Base-by-base conservation (phyloP, 2,113 vertebrate species). In the Catagonus wagneri region DNA sequence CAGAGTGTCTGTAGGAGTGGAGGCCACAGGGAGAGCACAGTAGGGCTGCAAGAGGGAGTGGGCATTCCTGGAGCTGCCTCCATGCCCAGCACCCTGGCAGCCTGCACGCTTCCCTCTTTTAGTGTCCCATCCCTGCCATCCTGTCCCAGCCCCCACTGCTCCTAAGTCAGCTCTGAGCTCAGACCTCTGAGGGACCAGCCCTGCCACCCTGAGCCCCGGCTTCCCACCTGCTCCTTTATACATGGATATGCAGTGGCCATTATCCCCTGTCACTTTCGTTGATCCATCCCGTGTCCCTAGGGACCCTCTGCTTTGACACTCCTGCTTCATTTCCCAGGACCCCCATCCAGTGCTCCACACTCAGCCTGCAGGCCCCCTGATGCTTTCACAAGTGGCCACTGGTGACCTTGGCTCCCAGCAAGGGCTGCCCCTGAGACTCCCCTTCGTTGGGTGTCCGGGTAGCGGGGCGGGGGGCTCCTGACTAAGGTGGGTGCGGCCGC, bases 131-230 rank as follows among this genome's bases (percentile, higher is more conserved):
- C 14, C 63, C 1, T n/a, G 20, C 44, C 23, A 11, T 60, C 63
- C 27, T 1, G 0, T 4, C 29, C 1, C 14, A 61, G 1, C 19
- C 8, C n/a, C 32, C 1, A 6, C n/a, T 0, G 7, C 56, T 23
- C 44, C 61, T 4, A 3, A 23, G 39, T 60, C 61, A n/a, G 16
- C 66, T 25, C 66, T 19, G 9, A 63, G 39, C 50, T 60, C 6
- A 1, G 6, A 25, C 16, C 19, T 34, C 32, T 29, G 0, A 3
- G 32, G 44, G 52, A 36, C 71, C 60, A 16, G 58, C n/a, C 68
- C 56, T 20, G 13, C 19, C 7, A 2, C 3, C 52, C 72, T 0
- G 2, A 66, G 22, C 50, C 13, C 69, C 1, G 1, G 2, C 11
- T 25, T 6, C 4, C 16, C 22, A 2, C 10, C 29, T 4, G 27